A percentile compares a stretch with the other conserved stretches of the same genome.
These are phyloP conservation scores for Colossoma macropomum DNA, from an alignment of 2,113 vertebrate genomes.

Conservation along the genomic window DNA sequence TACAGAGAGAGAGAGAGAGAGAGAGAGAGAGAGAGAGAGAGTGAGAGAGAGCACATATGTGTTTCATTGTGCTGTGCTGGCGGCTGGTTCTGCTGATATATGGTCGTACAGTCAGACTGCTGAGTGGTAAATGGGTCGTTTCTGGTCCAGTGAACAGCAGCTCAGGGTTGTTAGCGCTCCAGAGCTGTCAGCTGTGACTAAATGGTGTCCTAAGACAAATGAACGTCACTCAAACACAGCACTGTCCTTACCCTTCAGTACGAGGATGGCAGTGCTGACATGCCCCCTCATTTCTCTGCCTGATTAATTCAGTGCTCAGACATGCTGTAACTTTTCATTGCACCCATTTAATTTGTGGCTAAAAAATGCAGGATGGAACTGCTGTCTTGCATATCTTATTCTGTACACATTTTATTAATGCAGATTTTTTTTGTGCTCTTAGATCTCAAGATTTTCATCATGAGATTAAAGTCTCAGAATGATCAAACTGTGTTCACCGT, in stretches of 20 bases:
- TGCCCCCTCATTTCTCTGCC: slow-evolving; percentile 20
- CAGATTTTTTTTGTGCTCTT: background rate
- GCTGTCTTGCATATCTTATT: background rate
- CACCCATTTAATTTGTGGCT: slow-evolving; percentile 18
- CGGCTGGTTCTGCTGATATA: slow-evolving; percentile 4
- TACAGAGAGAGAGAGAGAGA: background rate
- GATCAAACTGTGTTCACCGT: background rate
- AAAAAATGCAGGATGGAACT: background rate
- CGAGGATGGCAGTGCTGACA: slow-evolving; percentile 9
- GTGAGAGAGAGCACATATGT: background rate
- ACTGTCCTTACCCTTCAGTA: background rate
- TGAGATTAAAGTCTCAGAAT: slow-evolving; percentile 15
- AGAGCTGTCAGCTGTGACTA: slow-evolving; percentile 69
- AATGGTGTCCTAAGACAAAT: slow-evolving; percentile 40
- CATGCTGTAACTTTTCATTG: slow-evolving; percentile 6
- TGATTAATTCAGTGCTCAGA: slow-evolving; percentile 40
- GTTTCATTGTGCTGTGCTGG: slow-evolving; percentile 23
- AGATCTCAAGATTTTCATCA: background rate
- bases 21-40: background rate
- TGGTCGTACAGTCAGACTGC: slow-evolving; percentile 48
- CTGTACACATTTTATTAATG: background rate
- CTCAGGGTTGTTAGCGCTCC: slow-evolving; percentile 68
- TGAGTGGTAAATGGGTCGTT: slow-evolving; percentile 70
- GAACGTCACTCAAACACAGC: slow-evolving; percentile 30
- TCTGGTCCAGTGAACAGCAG: slow-evolving; percentile 70